These are phyloP conservation scores for Loris lydekkerianus DNA, from an alignment of 2,797 vertebrate genomes.

Conservation along the genomic window DNA sequence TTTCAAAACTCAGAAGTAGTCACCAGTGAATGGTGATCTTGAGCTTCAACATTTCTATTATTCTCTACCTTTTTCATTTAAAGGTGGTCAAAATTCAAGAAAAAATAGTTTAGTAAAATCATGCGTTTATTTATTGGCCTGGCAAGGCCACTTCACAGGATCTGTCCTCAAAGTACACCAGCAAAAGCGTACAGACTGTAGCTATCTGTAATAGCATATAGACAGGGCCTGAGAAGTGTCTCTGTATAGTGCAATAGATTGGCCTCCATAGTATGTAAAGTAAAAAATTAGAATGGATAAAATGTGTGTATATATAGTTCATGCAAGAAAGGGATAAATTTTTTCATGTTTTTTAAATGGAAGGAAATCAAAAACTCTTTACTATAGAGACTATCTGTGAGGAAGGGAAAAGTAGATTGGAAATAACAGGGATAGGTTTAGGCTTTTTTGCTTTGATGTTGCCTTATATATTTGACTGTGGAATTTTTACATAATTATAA, in stretches of 20 bases:
- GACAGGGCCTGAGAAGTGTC: neutral
- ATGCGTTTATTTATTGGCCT: neutral
- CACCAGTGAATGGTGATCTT: neutral
- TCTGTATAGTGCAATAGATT: neutral
- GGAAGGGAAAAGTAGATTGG: neutral
- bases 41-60: neutral
- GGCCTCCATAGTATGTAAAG: neutral
- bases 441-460: constrained; percentile 16
- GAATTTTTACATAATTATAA: constrained; percentile 44
- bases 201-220: neutral
- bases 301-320: neutral
- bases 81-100: neutral
- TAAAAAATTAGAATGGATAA: neutral
- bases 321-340: neutral
- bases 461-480: constrained; percentile 55
- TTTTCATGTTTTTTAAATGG: neutral
- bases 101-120: neutral
- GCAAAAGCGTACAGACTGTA: neutral
- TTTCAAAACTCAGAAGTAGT: neutral
- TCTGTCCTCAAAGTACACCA: neutral
- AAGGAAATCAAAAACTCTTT: neutral
- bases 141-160: neutral
- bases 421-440: neutral
- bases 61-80: neutral
- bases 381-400: neutral